Conservation (phyloP, 2,888 invertebrate species). For the Hirtodrosophila confusa region DNA sequence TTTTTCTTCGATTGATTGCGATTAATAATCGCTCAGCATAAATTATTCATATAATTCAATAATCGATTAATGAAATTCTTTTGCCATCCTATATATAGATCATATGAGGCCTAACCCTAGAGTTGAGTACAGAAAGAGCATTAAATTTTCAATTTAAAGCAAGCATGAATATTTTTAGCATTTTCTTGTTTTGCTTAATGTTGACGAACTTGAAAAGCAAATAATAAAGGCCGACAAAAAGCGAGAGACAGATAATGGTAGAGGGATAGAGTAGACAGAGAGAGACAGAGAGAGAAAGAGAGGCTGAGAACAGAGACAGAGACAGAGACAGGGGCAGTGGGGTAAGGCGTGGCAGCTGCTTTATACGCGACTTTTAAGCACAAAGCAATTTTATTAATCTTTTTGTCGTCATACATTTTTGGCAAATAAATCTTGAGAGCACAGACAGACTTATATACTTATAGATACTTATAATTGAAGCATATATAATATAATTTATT, state of each 20-base stretch:
- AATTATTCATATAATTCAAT: no score
- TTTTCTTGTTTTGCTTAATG: conserved; percentile 31
- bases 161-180: neutral
- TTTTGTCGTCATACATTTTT: conserved; percentile 58
- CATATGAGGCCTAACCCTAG: neutral
- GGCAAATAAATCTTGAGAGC: conserved; percentile 65
- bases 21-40: no score
- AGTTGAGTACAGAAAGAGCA: conserved; percentile 12
- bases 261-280: neutral
- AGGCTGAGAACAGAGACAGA: neutral
- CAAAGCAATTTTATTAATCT: conserved; percentile 37
- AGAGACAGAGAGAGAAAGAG: conserved; percentile 14
- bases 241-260: conserved; percentile 4
- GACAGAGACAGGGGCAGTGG: conserved; percentile 10
- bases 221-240: conserved; percentile 25
- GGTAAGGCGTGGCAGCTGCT: conserved; percentile 41
- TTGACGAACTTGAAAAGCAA: conserved; percentile 54
- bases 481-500: conserved; percentile 63
- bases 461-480: conserved; percentile 20
- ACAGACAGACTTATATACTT: conserved; percentile 15
- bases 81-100: no score
- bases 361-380: conserved; percentile 46
- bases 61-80: no score
- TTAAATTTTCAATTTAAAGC: conserved; percentile 4
- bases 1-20: no score